Conservation (phyloP, 1,140 invertebrate genomes). For the Drosophila saltans region DNA sequence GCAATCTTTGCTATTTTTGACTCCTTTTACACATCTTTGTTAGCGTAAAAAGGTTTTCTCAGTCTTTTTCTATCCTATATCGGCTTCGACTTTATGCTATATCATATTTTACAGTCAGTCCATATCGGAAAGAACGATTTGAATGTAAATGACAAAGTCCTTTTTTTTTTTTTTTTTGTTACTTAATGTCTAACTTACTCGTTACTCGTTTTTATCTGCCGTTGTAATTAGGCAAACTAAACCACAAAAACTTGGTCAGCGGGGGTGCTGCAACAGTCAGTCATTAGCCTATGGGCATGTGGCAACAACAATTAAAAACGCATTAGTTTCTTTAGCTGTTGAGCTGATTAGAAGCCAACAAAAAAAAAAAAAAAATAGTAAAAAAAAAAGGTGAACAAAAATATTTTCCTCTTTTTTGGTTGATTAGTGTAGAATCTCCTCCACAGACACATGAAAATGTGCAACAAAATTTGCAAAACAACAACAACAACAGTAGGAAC, state of each 20-base stretch:
- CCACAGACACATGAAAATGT: slow-evolving; percentile 10
- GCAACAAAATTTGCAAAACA: slow-evolving; percentile 23
- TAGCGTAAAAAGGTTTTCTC: too few relatives aligned
- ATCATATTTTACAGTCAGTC: too few relatives aligned
- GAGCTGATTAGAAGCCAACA: slow-evolving; percentile 15
- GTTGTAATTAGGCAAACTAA: slow-evolving; percentile 34
- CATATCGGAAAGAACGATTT: too few relatives aligned
- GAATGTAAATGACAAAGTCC: not conserved
- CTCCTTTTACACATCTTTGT: too few relatives aligned
- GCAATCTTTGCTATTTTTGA: too few relatives aligned
- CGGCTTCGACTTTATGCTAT: too few relatives aligned
- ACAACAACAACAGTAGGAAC: not conserved
- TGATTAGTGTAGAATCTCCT: not conserved
- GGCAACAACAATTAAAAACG: slow-evolving; percentile 65
- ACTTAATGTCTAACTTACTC: not conserved
- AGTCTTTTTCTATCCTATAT: too few relatives aligned
- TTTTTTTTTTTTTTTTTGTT: not conserved
- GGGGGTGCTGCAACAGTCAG: slow-evolving; percentile 14
- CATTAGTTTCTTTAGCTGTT: slow-evolving; percentile 47
- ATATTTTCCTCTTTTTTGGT: not conserved
- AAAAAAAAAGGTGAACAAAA: slow-evolving; percentile 23
- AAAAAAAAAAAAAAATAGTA: slow-evolving; percentile 10
- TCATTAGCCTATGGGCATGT: slow-evolving; percentile 28
- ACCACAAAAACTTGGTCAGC: not conserved
- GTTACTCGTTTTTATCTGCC: slow-evolving; percentile 22